These are phyloP conservation scores for Microhierax caerulescens DNA, from an alignment of 2,797 vertebrate species.

Conservation along the genomic window DNA sequence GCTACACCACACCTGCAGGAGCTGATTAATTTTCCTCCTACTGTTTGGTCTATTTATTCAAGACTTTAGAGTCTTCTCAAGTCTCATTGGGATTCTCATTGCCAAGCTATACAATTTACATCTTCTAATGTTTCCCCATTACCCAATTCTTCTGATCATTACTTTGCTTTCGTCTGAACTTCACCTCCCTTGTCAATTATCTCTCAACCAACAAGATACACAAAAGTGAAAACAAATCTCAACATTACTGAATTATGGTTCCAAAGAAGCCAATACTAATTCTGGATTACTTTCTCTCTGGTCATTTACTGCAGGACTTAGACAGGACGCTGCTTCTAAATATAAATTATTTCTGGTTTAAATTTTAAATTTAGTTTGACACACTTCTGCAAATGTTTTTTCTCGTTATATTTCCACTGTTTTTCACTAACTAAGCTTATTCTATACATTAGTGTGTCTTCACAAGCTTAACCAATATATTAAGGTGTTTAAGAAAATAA, in stretches of 20 bases:
- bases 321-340: not conserved
- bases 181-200: not conserved
- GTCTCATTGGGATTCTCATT: not conserved
- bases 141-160: not conserved
- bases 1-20: not conserved
- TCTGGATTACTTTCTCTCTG: not conserved
- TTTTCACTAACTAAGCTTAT: not conserved
- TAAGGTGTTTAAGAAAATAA: not conserved
- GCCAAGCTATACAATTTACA: not conserved
- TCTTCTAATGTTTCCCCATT: not conserved
- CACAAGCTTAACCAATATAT: not conserved
- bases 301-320: not conserved
- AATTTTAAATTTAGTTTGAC: not conserved
- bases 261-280: not conserved
- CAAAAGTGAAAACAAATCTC: not conserved
- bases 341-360: not conserved
- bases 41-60: not conserved
- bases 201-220: not conserved
- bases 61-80: not conserved
- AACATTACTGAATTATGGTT: not conserved
- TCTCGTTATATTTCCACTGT: not conserved
- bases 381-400: not conserved
- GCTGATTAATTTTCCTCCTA: not conserved
- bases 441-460: not conserved
- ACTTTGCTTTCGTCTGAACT: not conserved